Base-by-base conservation (phyloP, 2,888 invertebrate species). In the Macrosiphum euphorbiae region DNA sequence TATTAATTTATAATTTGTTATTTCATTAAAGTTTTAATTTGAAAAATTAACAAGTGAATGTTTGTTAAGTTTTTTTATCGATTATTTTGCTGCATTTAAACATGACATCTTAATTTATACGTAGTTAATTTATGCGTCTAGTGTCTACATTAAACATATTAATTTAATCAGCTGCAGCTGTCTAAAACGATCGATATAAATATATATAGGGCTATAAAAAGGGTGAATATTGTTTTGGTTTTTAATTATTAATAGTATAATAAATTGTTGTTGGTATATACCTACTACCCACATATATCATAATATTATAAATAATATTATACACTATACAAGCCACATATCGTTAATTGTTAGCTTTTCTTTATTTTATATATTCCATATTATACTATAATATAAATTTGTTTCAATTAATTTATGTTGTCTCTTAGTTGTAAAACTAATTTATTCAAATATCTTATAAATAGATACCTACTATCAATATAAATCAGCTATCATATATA, bases 31-130 rank as follows among this genome's bases (percentile, higher is more conserved):
- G 35, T 78, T 35, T 78, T 20, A 8, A 20, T 41, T 78, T 78
- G 67, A 78, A 78, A 78, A 24, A 35, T 78, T 78, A 35, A 41
- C 35, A 41, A 78, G 2, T 35, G 78, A 78, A 78, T 35, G 16
- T 78, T 35, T 8, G 35, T 8, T 41, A 78, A 78, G 35, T 35
- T 35, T 78, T 67, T 78, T 78, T 35, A 78, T 78, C 35, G 20
- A 78, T 35, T 20, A 78, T 20, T 67, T n/a, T 1, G 16, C 35
- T 35, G 8, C 35, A 78, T 78, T 78, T 78, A 78, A 78, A 8
- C 78, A 88, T 55, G 28, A 89, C 4, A 28, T 55, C 35, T 88
- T 88, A 88, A 88, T 88, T 87, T 50, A n/a, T 87, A 87, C 47
- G 10, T 24, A 55, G 55, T 55, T 88, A 35, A 88, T 88, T 89